Conservation (phyloP, 2,888 invertebrate genomes). For the Ennomos quercinarius region DNA sequence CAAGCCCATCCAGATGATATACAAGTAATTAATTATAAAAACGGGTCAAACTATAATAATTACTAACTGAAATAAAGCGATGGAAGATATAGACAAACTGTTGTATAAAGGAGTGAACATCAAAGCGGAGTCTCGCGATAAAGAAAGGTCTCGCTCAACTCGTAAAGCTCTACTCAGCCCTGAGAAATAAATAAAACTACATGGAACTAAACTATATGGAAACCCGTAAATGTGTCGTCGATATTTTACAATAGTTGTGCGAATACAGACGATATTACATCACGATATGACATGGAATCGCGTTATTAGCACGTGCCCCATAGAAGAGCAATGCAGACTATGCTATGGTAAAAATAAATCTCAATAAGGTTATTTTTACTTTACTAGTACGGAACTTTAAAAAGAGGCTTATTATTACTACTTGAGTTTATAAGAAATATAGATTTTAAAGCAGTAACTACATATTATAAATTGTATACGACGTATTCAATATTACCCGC, state of each 20-base stretch:
- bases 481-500: too few relatives aligned
- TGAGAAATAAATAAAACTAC: slow-evolving; percentile 50
- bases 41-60: slow-evolving; percentile 34
- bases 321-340: neutral
- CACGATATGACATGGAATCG: slow-evolving; percentile 10
- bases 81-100: slow-evolving; percentile 38
- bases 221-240: slow-evolving; percentile 49
- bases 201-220: too few relatives aligned
- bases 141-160: slow-evolving; percentile 44
- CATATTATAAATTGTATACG: too few relatives aligned
- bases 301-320: neutral
- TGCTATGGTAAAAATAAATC: too few relatives aligned
- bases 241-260: slow-evolving; percentile 44
- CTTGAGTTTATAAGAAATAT: too few relatives aligned
- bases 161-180: slow-evolving; percentile 40
- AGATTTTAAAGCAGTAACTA: too few relatives aligned
- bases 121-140: slow-evolving; percentile 50
- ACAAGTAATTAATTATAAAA: slow-evolving; percentile 26
- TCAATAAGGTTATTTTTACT: too few relatives aligned
- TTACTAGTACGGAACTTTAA: too few relatives aligned
- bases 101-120: slow-evolving; percentile 43
- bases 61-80: slow-evolving; percentile 36
- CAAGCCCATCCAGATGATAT: neutral
- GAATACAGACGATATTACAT: slow-evolving; percentile 27
- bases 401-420: too few relatives aligned